Conservation (phyloP, 1,140 invertebrate species). For the Bombus balteatus region DNA sequence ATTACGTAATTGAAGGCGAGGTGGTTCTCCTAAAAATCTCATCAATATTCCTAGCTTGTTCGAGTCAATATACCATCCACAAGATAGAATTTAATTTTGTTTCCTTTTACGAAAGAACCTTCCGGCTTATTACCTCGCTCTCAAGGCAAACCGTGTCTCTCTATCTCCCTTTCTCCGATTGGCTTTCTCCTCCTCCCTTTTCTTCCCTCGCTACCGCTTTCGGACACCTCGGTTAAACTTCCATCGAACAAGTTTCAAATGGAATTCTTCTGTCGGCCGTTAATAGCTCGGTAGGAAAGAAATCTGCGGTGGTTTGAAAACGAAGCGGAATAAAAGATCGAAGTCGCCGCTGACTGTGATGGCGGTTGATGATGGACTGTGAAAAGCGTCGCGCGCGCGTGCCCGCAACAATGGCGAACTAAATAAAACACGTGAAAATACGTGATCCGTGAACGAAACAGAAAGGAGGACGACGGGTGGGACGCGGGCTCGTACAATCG, state of each 20-base stretch:
- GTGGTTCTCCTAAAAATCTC: constrained; percentile 25
- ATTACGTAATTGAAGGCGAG: constrained; percentile 24
- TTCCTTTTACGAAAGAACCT: constrained; percentile 48
- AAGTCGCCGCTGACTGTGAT: neutral
- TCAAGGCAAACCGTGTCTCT: constrained; percentile 23
- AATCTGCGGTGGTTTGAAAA: neutral
- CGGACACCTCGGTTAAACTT: constrained; percentile 35
- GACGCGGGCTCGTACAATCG: neutral
- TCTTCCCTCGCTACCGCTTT: neutral
- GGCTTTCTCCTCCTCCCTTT: neutral
- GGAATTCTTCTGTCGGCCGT: constrained; percentile 37
- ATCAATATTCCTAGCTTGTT: constrained; percentile 38
- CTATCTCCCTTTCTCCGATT: neutral
- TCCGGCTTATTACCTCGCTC: constrained; percentile 38
- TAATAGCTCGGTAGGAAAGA: constrained; percentile 33
- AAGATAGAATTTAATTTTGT: constrained; percentile 54
- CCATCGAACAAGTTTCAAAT: constrained; percentile 46
- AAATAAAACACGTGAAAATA: constrained; percentile 22
- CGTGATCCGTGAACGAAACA: constrained; percentile 15
- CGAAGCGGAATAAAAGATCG: neutral
- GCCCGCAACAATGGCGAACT: neutral
- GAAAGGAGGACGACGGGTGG: neutral
- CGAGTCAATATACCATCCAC: constrained; percentile 40
- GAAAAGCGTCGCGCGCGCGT: constrained; percentile 4
- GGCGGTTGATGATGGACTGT: neutral